phyloP scores from a whole-genome alignment of 2,113 vertebrate genomes.

The Prietella phreatophila region DNA sequence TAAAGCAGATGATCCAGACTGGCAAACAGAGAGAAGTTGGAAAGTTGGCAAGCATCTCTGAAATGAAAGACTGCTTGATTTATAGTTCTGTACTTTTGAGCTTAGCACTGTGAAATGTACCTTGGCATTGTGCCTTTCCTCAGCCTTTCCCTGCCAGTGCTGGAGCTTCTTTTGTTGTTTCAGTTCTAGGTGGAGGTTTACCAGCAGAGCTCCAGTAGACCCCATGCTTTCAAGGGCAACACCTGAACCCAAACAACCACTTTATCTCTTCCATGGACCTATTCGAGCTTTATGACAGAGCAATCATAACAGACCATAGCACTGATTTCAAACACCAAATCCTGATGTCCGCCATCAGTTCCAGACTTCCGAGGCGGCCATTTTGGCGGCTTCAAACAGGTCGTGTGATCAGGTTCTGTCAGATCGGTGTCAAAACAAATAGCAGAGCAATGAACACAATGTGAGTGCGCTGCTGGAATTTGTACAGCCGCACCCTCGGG shows the following conservation, averaged over 20 bases:
- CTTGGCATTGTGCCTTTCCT: slow-evolving; percentile 28
- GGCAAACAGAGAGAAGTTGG: slow-evolving; percentile 44
- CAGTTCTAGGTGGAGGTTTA: slow-evolving; percentile 24
- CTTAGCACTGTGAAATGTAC: slow-evolving; percentile 44
- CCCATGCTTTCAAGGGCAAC: slow-evolving; percentile 30
- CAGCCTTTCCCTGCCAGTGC: slow-evolving; percentile 21
- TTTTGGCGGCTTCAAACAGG: slow-evolving; percentile 27
- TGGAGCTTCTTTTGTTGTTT: slow-evolving; percentile 40
- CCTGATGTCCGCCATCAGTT: background rate
- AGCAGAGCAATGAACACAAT: slow-evolving; percentile 31
- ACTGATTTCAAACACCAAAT: slow-evolving; percentile 1
- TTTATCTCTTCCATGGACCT: slow-evolving; percentile 15
- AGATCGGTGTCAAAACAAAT: slow-evolving; percentile 48
- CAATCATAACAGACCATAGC: slow-evolving; percentile 9
- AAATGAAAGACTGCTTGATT: slow-evolving; percentile 54
- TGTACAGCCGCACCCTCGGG: background rate
- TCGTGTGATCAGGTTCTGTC: slow-evolving; percentile 36
- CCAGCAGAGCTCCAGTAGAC: slow-evolving; percentile 14
- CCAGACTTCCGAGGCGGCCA: slow-evolving; percentile 15
- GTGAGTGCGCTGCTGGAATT: slow-evolving; percentile 36
- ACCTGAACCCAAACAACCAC: slow-evolving; percentile 45
- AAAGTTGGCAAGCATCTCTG: slow-evolving; percentile 43
- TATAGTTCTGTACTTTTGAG: slow-evolving; percentile 48
- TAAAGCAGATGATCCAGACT: slow-evolving; percentile 42
- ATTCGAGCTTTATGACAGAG: background rate